phyloP scores from a whole-genome alignment of 2,797 vertebrate genomes.

The Phoeniculus purpureus region DNA sequence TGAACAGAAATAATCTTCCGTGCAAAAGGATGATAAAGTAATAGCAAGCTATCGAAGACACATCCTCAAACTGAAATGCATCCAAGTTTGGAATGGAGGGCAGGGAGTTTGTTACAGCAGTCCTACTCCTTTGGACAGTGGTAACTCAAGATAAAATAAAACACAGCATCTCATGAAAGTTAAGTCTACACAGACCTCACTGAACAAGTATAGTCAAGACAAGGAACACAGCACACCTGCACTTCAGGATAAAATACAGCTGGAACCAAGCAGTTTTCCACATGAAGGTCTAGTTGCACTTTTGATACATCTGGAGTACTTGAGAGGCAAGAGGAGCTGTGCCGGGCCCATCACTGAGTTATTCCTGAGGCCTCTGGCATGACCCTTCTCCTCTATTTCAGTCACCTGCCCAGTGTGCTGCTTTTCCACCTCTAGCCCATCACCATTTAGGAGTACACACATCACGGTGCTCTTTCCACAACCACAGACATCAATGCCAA shows the following conservation, averaged over 20 bases:
- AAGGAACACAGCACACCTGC: background rate
- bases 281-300: background rate
- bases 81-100: background rate
- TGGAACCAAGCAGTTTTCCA: background rate
- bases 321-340: background rate
- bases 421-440: background rate
- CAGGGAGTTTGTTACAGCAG: background rate
- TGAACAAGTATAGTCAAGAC: background rate
- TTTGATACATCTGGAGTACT: rapidly evolving
- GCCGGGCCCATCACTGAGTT: background rate
- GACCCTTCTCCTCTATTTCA: background rate
- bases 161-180: background rate
- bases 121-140: rapidly evolving
- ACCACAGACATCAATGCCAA: background rate
- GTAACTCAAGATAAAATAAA: background rate
- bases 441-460: background rate
- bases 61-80: background rate
- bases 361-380: background rate
- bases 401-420: background rate
- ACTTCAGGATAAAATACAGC: background rate
- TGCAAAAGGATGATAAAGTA: constrained; percentile 9
- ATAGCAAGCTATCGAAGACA: background rate
- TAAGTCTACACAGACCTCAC: background rate
- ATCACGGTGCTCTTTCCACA: background rate
- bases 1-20: background rate